These are phyloP conservation scores for Sinotaia quadrata DNA, from an alignment of 2,888 invertebrate genomes.

Conservation along the genomic window DNA sequence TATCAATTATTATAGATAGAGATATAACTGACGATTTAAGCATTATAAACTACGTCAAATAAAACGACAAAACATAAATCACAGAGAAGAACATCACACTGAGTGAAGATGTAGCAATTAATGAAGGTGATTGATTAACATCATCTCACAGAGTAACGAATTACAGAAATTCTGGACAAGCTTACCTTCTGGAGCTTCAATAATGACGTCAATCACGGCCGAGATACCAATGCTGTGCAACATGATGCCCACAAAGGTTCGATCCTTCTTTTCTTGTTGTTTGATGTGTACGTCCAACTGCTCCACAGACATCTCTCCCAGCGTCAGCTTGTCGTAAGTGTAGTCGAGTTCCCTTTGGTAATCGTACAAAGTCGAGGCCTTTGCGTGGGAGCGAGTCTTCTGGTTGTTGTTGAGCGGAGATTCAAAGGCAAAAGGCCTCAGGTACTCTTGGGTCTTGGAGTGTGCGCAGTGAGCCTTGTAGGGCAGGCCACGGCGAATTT, in stretches of 20 bases:
- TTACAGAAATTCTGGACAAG: no score
- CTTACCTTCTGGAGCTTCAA: constrained; percentile 6
- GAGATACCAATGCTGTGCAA: constrained; percentile 41
- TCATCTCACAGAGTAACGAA: no score
- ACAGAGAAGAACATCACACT: no score
- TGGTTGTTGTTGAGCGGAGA: constrained; percentile 28
- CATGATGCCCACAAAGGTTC: constrained; percentile 42
- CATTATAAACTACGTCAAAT: no score
- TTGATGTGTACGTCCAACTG: constrained; percentile 33
- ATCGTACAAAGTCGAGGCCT: constrained; percentile 39
- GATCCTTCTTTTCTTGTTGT: constrained; percentile 7
- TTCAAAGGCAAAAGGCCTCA: constrained; percentile 33
- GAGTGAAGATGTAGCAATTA: constrained; percentile 23
- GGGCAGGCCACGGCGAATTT: constrained; percentile 34
- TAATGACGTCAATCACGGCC: constrained; percentile 28
- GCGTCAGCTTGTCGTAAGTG: constrained; percentile 38
- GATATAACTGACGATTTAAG: no score
- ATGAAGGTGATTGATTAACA: constrained; percentile 26
- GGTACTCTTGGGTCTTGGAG: constrained; percentile 19
- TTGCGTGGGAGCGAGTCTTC: constrained; percentile 26
- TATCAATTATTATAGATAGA: no score
- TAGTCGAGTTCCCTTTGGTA: constrained; percentile 37
- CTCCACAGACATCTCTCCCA: constrained; percentile 45
- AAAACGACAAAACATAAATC: no score
- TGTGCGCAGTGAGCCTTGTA: constrained; percentile 40